A percentile compares a stretch with the other conserved stretches of the same genome.
phyloP scores from a whole-genome alignment of 2,888 invertebrate genomes.

The Sinopyrophorus schimmeli region DNA sequence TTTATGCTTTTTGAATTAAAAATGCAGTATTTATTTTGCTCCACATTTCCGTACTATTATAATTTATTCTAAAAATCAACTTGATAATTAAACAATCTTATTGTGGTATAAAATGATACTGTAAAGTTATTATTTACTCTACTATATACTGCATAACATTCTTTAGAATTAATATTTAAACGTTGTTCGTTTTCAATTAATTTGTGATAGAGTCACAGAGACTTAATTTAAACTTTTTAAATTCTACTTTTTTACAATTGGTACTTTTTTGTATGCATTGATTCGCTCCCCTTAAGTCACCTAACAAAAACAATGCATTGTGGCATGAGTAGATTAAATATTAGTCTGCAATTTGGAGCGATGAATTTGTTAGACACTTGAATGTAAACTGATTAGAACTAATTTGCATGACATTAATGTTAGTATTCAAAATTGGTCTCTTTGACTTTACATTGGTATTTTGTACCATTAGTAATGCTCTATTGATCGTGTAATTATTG shows the following conservation, averaged over 20 bases:
- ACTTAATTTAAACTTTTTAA: slow-evolving; percentile 36
- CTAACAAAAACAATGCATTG: slow-evolving; percentile 32
- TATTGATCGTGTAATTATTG: too few species aligned
- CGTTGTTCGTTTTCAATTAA: slow-evolving; percentile 4
- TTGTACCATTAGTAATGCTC: too few species aligned
- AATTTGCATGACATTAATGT: slow-evolving; percentile 41
- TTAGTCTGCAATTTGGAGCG: slow-evolving; percentile 21
- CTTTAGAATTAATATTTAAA: too few species aligned
- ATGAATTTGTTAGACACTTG: slow-evolving; percentile 18
- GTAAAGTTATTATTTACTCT: too few species aligned
- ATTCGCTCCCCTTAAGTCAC: slow-evolving; percentile 20
- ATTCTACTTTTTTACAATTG: slow-evolving; percentile 22
- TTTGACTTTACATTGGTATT: slow-evolving; percentile 53
- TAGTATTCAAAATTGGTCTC: slow-evolving; percentile 44
- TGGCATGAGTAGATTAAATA: slow-evolving; percentile 36
- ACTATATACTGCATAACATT: too few species aligned
- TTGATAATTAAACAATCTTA: too few species aligned
- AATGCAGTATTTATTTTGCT: too few species aligned
- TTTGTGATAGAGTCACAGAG: slow-evolving; percentile 56
- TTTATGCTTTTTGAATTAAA: too few species aligned
- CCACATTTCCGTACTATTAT: too few species aligned
- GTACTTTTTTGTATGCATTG: slow-evolving; percentile 31
- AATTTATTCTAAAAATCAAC: too few species aligned
- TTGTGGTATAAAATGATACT: too few species aligned
- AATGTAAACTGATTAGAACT: slow-evolving; percentile 37